A percentile compares a stretch with the other conserved stretches of the same genome.
Evolutionary conservation across 1,140 invertebrate species (phyloP).

Genomic region (Cotesia chilonis): DNA sequence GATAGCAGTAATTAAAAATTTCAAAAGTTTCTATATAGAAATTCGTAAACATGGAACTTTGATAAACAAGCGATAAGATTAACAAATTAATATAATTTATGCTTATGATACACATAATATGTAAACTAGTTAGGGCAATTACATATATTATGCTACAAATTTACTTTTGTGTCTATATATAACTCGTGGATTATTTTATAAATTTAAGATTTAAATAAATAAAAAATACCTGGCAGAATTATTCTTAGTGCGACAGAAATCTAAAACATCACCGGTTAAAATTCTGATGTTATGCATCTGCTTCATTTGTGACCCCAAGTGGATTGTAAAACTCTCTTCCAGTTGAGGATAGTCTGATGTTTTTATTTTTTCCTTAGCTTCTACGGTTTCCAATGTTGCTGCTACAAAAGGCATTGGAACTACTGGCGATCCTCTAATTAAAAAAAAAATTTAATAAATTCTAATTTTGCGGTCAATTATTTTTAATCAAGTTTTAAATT

Average conservation of each 20-base stretch:
- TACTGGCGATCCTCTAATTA: slow-evolving; percentile 55
- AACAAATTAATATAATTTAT: neutral
- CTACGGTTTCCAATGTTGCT: slow-evolving; percentile 47
- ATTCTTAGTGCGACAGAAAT: slow-evolving; percentile 79
- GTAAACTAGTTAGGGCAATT: neutral
- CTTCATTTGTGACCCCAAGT: slow-evolving; percentile 96
- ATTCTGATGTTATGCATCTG: slow-evolving; percentile 97
- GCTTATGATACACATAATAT: slow-evolving; percentile 10
- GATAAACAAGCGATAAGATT: slow-evolving; percentile 1
- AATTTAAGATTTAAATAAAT: slow-evolving; percentile 16
- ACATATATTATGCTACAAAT: too few species aligned
- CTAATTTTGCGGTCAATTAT: slow-evolving; percentile 30
- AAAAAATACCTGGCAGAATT: slow-evolving; percentile 62
- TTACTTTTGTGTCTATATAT: too few species aligned
- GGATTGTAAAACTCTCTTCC: slow-evolving; percentile 97
- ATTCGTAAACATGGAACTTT: neutral
- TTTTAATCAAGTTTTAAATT: neutral
- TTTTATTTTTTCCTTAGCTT: slow-evolving; percentile 52
- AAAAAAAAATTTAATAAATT: slow-evolving; percentile 18
- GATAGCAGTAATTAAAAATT: too few species aligned
- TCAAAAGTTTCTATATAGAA: too few species aligned
- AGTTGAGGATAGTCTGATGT: slow-evolving; percentile 57
- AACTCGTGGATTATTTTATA: slow-evolving; percentile 13
- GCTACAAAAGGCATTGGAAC: slow-evolving; percentile 53
- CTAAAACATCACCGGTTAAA: slow-evolving; percentile 84